These are phyloP conservation scores for Alviniconcha marisindica DNA, from an alignment of 1,140 invertebrate genomes.

Conservation along the genomic window DNA sequence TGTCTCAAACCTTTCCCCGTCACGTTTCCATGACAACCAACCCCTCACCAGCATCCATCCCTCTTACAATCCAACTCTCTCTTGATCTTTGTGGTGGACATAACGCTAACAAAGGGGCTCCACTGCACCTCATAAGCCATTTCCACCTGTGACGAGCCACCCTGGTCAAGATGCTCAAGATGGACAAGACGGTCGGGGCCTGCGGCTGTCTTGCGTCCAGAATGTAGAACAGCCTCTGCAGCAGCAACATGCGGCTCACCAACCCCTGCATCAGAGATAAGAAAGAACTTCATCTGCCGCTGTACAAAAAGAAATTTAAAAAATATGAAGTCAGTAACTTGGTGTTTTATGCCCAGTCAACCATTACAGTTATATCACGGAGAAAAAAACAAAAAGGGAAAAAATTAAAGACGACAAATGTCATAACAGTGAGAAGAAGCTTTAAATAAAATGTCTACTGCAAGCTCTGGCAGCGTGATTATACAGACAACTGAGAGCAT, in stretches of 20 bases:
- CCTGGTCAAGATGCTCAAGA: conserved; percentile 74
- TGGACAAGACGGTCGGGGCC: conserved; percentile 67
- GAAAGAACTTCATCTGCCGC: neutral
- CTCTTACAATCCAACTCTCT: neutral
- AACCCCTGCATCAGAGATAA: conserved; percentile 80
- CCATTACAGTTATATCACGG: too few relatives aligned
- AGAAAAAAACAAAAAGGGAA: too few relatives aligned
- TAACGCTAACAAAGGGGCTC: conserved; percentile 4
- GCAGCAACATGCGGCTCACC: conserved; percentile 84
- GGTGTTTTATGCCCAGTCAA: too few relatives aligned
- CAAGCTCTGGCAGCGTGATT: too few relatives aligned
- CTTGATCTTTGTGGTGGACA: too few relatives aligned
- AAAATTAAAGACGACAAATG: too few relatives aligned
- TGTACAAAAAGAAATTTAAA: neutral
- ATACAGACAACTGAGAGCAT: too few relatives aligned
- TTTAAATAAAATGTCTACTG: too few relatives aligned
- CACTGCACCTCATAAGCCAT: conserved; percentile 71
- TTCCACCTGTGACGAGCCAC: conserved; percentile 74
- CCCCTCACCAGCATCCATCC: neutral
- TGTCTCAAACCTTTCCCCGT: too few relatives aligned
- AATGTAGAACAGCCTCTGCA: conserved; percentile 81
- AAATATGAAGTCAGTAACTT: too few relatives aligned
- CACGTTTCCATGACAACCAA: neutral
- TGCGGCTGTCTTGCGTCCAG: conserved; percentile 68
- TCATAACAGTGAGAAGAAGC: too few relatives aligned